Evolutionary conservation across 2,113 vertebrate genomes (phyloP).

Genomic region (Haemorhous mexicanus): DNA sequence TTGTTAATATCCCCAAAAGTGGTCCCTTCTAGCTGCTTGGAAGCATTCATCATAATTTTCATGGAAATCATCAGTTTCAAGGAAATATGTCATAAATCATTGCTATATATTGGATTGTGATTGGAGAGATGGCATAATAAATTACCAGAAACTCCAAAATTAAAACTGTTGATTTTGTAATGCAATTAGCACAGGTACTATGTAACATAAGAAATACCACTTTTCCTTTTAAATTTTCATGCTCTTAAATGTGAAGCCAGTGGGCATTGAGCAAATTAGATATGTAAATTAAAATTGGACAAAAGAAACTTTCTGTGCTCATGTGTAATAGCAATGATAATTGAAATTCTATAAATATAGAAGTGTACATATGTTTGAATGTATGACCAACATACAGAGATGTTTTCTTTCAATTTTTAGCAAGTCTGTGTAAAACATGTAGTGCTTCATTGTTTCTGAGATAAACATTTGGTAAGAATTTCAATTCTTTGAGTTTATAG

Average conservation of each 20-base stretch:
- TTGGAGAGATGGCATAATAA: background rate
- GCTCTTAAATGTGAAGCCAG: background rate
- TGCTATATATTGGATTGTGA: background rate
- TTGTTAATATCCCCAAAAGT: background rate
- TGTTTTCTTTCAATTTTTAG: background rate
- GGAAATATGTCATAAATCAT: background rate
- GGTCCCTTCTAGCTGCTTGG: background rate
- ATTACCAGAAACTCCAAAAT: background rate
- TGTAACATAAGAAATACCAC: background rate
- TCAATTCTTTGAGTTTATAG: background rate
- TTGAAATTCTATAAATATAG: background rate
- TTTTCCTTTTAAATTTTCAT: background rate
- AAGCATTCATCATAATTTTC: background rate
- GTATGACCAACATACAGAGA: background rate
- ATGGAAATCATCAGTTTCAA: background rate
- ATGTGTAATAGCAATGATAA: background rate
- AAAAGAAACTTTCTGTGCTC: background rate
- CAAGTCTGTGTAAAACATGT: background rate
- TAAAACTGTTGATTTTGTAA: background rate
- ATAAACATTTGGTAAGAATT: background rate
- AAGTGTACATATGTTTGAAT: background rate
- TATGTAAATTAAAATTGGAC: background rate
- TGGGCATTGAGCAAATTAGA: background rate
- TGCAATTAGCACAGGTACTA: background rate
- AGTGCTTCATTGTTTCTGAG: background rate